Base-by-base conservation (phyloP, 2,797 vertebrate genomes). In the Ptychadena robeensis region DNA sequence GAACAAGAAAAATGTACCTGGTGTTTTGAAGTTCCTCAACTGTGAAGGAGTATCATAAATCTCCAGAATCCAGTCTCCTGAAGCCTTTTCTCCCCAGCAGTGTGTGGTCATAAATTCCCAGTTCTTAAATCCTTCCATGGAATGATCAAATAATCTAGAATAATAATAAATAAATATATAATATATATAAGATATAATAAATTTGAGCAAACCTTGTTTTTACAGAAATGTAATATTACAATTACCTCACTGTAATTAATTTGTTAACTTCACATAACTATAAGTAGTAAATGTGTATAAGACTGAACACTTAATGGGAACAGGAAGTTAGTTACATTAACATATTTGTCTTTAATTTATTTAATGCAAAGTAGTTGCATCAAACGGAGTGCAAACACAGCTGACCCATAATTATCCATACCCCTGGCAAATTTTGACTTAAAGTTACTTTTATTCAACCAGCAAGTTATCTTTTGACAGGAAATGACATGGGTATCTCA, bases 31-130 rank as follows among this genome's bases (percentile, higher is more conserved):
- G 92, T 96, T 99, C 86, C 98, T 95, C 69, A 99, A 93, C 57
- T 99, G 98, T 85, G 97, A 99, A 12, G 97, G 98, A 7, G 96
- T 97, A 88, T 99, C 98, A 65, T 97, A 96, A 90, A 99, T 98
- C 93, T 99, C 97, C 82, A 99, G 94, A 87, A 98, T 91, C 97
- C 98, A 99, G 89, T 99, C 97, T 79, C 98, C 98, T 30, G 95
- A 93, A 30, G 97, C 96, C 90, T 97, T 97, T 91, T 99, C 98
- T 80, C 97, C 97, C 98, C 98, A 99, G 89, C 96, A 99, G 87
- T 99, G 98, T 86, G 98, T 99, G 83, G 98, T 99, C 98, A 99
- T 99, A 87, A 99, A 99, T 89, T 99, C 98, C 98, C 98, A 99
- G 91, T 98, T 99, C 93, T 99, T 99, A 93, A 99, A 99, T 75